Percentiles rank a stretch among this genome's conserved stretches.
phyloP scores from a whole-genome alignment of 2,113 vertebrate genomes.

The Boleophthalmus pectinirostris region DNA sequence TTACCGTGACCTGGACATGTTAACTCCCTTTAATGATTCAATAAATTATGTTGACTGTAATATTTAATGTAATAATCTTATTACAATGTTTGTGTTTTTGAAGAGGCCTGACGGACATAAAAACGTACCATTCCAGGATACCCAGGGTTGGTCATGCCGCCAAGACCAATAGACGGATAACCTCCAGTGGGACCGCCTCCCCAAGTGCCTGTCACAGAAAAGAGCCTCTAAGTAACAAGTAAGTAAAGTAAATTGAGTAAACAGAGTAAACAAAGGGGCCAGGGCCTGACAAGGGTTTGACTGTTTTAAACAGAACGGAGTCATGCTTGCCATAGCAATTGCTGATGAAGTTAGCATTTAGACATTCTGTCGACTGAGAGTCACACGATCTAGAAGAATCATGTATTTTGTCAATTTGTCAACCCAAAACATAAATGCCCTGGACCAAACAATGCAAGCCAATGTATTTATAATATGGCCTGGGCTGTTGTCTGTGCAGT shows the following conservation, averaged over 20 bases:
- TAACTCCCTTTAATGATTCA: slow-evolving; percentile 46
- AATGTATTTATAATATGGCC: neutral
- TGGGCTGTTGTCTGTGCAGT: neutral
- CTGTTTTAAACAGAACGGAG: slow-evolving; percentile 22
- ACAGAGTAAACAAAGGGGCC: neutral
- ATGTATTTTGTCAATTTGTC: neutral
- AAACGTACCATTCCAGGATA: slow-evolving; percentile 75
- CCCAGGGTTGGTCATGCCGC: slow-evolving; percentile 64
- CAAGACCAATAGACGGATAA: slow-evolving; percentile 68
- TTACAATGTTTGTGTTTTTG: slow-evolving; percentile 2
- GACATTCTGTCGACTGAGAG: slow-evolving; percentile 8
- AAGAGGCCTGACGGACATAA: neutral
- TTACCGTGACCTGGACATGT: slow-evolving; percentile 53
- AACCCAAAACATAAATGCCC: neutral
- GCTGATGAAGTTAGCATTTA: slow-evolving; percentile 37
- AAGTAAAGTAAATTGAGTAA: slow-evolving; percentile 1
- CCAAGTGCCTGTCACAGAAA: slow-evolving; percentile 67
- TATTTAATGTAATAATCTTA: slow-evolving; percentile 44
- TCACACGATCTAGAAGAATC: neutral
- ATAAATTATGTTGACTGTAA: slow-evolving; percentile 63
- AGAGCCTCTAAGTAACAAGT: slow-evolving; percentile 12
- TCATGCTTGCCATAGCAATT: slow-evolving; percentile 41
- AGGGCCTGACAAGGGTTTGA: slow-evolving; percentile 33
- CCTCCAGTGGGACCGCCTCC: slow-evolving; percentile 69
- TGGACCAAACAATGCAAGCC: neutral